Conservation (phyloP, 2,888 invertebrate genomes). For the Odontothrips loti region DNA sequence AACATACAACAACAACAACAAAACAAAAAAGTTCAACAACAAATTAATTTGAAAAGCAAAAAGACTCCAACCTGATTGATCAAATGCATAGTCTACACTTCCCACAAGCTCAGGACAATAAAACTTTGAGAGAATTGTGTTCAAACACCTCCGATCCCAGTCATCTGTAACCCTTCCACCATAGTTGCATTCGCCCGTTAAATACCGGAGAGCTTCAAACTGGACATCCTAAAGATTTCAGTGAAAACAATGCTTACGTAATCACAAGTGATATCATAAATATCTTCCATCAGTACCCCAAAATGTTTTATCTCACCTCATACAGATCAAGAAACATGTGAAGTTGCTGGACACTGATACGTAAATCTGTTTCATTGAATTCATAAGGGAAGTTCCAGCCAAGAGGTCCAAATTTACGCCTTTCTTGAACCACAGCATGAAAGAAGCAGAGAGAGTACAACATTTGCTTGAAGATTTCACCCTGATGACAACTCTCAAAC, state of each 20-base stretch:
- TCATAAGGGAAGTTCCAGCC: slow-evolving; percentile 96
- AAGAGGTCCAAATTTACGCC: slow-evolving; percentile 85
- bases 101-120: slow-evolving; percentile 62
- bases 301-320: slow-evolving; percentile 49
- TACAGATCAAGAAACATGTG: slow-evolving; percentile 83
- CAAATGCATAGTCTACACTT: slow-evolving; percentile 61
- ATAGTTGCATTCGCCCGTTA: slow-evolving; percentile 94
- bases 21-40: background rate
- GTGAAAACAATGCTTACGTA: no score
- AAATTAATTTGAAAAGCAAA: background rate
- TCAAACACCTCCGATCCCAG: slow-evolving; percentile 85
- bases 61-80: slow-evolving; percentile 54
- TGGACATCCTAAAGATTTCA: slow-evolving; percentile 59
- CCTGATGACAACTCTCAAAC: slow-evolving; percentile 77
- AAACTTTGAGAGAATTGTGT: slow-evolving; percentile 74
- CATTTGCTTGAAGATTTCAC: slow-evolving; percentile 73
- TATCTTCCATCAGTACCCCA: background rate
- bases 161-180: slow-evolving; percentile 94
- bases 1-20: background rate
- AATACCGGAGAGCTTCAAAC: slow-evolving; percentile 80
- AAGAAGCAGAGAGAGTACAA: slow-evolving; percentile 89
- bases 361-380: slow-evolving; percentile 91
- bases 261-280: slow-evolving; percentile 7
- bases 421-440: slow-evolving; percentile 87
- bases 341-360: slow-evolving; percentile 82